These are phyloP conservation scores for Ispidina lecontei DNA, from an alignment of 2,797 vertebrate genomes.

Conservation along the genomic window DNA sequence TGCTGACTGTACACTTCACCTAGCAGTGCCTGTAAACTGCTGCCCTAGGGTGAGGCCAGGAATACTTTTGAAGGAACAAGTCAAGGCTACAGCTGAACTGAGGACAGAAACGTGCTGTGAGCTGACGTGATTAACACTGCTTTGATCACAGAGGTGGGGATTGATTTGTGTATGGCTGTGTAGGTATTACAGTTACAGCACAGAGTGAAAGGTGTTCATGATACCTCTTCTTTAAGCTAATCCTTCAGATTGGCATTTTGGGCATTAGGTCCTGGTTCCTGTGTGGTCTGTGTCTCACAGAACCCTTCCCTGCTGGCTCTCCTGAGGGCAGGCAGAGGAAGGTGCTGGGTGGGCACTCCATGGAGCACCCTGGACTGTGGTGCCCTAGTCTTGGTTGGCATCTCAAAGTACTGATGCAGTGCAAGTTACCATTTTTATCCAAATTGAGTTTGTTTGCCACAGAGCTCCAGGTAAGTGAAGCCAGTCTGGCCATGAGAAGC, in stretches of 20 bases:
- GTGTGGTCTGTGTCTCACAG: neutral
- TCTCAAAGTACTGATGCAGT: neutral
- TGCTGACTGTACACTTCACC: slow-evolving; percentile 17
- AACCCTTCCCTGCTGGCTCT: neutral
- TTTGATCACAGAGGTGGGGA: neutral
- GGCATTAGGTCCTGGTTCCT: neutral
- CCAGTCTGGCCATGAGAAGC: fast-evolving
- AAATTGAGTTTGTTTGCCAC: neutral
- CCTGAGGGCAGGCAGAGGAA: neutral
- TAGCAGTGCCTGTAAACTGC: slow-evolving; percentile 25
- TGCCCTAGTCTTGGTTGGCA: neutral
- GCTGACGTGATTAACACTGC: neutral
- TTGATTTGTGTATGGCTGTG: neutral
- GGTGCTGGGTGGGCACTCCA: neutral
- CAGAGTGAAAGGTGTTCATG: neutral
- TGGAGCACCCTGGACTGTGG: neutral
- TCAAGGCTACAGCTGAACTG: neutral
- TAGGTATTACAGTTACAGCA: neutral
- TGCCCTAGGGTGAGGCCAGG: slow-evolving; percentile 10
- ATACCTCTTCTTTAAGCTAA: neutral
- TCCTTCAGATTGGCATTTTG: neutral
- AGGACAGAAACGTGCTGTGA: neutral
- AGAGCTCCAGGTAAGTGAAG: neutral
- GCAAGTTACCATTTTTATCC: neutral
- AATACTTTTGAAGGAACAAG: slow-evolving; percentile 16